Percentiles rank a stretch among this genome's conserved stretches.
These are phyloP conservation scores for Myathropa florea DNA, from an alignment of 2,888 invertebrate species.

Conservation along the genomic window DNA sequence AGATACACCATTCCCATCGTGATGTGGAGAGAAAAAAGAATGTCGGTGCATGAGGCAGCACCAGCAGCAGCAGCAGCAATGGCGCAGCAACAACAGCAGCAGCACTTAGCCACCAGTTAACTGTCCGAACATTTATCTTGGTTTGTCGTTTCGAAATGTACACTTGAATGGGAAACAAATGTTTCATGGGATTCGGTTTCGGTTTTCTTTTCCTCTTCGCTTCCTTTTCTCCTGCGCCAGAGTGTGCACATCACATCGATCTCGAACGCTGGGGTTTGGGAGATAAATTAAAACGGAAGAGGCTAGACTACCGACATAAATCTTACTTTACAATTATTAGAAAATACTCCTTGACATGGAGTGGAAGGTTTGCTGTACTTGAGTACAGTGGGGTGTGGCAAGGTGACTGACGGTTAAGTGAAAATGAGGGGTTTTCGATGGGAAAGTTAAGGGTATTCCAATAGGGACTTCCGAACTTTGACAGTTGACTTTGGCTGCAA, in stretches of 20 bases:
- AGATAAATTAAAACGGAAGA: slow-evolving; percentile 51
- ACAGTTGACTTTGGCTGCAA: too few species aligned
- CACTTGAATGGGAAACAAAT: slow-evolving; percentile 58
- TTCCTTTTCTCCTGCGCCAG: background rate
- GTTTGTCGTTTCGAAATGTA: slow-evolving; percentile 47
- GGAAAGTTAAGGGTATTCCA: too few species aligned
- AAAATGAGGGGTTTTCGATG: too few species aligned
- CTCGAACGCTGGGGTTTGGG: background rate
- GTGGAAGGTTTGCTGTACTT: slow-evolving; percentile 13
- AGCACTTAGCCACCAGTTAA: slow-evolving; percentile 50
- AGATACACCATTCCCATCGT: background rate
- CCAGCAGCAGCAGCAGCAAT: background rate
- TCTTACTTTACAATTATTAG: slow-evolving; percentile 40
- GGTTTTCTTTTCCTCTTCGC: background rate
- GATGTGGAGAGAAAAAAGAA: slow-evolving; percentile 28
- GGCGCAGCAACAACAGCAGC: slow-evolving; percentile 5
- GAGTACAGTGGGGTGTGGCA: slow-evolving; percentile 33
- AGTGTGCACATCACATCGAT: slow-evolving; percentile 29
- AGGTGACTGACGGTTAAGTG: background rate
- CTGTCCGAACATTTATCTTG: slow-evolving; percentile 61
- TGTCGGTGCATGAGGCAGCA: slow-evolving; percentile 27
- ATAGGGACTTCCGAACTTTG: too few species aligned
- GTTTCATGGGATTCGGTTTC: slow-evolving; percentile 6
- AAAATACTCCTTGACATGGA: slow-evolving; percentile 7
- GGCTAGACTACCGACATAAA: slow-evolving; percentile 53